A percentile compares a stretch with the other conserved stretches of the same genome.
These are phyloP conservation scores for Cryptotermes secundus DNA, from an alignment of 1,140 invertebrate genomes.

Conservation along the genomic window DNA sequence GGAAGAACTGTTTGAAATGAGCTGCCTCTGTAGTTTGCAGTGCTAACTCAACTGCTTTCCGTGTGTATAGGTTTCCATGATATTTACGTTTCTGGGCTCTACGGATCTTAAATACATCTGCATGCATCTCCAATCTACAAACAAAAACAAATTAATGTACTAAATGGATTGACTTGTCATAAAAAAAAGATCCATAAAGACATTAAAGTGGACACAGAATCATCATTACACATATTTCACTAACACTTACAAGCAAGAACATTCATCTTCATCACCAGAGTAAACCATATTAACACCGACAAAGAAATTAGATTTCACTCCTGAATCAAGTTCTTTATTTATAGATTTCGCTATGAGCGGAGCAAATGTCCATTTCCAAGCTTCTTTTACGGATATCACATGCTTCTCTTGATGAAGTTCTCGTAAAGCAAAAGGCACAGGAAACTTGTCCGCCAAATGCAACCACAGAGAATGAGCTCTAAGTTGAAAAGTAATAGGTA, in stretches of 20 bases:
- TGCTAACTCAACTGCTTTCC: slow-evolving; percentile 55
- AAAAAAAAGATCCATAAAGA: slow-evolving; percentile 31
- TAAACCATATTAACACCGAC: slow-evolving; percentile 55
- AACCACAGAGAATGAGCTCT: slow-evolving; percentile 52
- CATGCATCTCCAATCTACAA: slow-evolving; percentile 43
- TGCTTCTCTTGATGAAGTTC: slow-evolving; percentile 39
- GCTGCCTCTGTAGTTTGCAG: slow-evolving; percentile 48
- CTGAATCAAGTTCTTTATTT: slow-evolving; percentile 48
- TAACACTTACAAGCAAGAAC: slow-evolving; percentile 53
- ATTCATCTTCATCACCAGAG: slow-evolving; percentile 55
- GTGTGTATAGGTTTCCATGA: slow-evolving; percentile 50
- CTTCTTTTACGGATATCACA: slow-evolving; percentile 59
- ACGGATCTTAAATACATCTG: slow-evolving; percentile 41
- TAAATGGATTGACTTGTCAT: slow-evolving; percentile 22
- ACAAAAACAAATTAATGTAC: slow-evolving; percentile 7
- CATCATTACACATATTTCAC: slow-evolving; percentile 23
- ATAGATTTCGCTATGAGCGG: slow-evolving; percentile 49
- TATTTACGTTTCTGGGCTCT: slow-evolving; percentile 44
- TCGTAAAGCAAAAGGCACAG: slow-evolving; percentile 37
- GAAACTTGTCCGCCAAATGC: slow-evolving; percentile 44
- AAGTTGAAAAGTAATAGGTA: slow-evolving; percentile 51
- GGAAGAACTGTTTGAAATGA: slow-evolving; percentile 50
- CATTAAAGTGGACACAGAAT: background rate
- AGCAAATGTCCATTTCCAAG: slow-evolving; percentile 62
- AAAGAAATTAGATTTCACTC: slow-evolving; percentile 53